Percentiles rank a stretch among this genome's conserved stretches.
Evolutionary conservation across 2,888 invertebrate genomes (phyloP).

Genomic region (Euclidia mi): DNA sequence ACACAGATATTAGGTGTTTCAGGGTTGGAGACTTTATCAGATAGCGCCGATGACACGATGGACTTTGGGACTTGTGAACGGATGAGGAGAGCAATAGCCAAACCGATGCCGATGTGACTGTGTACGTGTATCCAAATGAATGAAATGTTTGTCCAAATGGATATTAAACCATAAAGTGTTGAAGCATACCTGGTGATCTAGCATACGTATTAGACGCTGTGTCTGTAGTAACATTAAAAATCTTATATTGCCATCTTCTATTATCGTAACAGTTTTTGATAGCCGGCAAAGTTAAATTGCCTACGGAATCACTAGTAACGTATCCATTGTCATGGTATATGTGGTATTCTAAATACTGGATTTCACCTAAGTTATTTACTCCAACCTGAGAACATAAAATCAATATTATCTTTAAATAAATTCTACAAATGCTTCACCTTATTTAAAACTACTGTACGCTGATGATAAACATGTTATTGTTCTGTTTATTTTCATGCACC

Average conservation of each 20-base stretch:
- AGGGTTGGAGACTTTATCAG: too few relatives aligned
- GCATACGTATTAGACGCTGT: conserved; percentile 91
- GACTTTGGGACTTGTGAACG: too few relatives aligned
- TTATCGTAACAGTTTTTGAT: conserved; percentile 91
- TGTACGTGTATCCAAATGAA: not conserved
- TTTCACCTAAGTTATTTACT: conserved; percentile 90
- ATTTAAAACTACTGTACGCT: too few relatives aligned
- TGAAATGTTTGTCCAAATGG: not conserved
- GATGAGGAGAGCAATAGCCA: too few relatives aligned
- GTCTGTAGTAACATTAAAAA: conserved; percentile 90
- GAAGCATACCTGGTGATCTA: conserved; percentile 91
- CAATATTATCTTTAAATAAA: too few relatives aligned
- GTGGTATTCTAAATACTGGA: conserved; percentile 91
- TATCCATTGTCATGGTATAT: conserved; percentile 90
- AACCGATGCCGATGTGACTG: conserved; percentile 1
- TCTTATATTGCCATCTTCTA: conserved; percentile 73
- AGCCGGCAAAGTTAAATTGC: conserved; percentile 63
- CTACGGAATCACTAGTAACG: conserved; percentile 86
- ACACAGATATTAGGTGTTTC: too few relatives aligned
- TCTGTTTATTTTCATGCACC: too few relatives aligned
- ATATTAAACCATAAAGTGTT: conserved; percentile 4
- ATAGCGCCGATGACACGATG: too few relatives aligned
- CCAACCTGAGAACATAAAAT: conserved; percentile 54
- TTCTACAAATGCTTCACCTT: too few relatives aligned
- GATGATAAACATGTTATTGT: too few relatives aligned